Evolutionary conservation across 2,797 vertebrate genomes (phyloP), one percentile per base, ranked within the genome.

Genomic region (Lepidocolaptes lacrymiger): DNA sequence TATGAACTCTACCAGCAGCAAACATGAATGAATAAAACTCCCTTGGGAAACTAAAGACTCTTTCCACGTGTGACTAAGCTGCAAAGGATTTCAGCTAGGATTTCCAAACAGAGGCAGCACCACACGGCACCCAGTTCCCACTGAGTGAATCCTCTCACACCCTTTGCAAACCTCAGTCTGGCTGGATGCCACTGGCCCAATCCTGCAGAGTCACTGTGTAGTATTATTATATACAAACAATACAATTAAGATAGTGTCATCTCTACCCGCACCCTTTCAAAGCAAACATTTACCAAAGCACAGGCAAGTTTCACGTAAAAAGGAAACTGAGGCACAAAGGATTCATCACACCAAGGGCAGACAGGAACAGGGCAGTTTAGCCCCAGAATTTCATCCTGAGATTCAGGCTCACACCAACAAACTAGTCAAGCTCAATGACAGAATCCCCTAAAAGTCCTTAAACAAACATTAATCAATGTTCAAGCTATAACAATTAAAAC

Each of bases 1-100:
- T 71, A n/a, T 46, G 58, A 94, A 82, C 85, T 54, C 69, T 39
- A 32, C 69, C 30, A 73, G 73, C 55, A 95, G 63, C 82, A 85
- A 93, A 81, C 56, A 52, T 73, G 79, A 95, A 93, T 90, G 91
- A 92, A 67, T 52, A 75, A 64, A 91, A 56, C 73, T 92, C 91
- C 76, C 55, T 36, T 36, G 83, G 80, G 94, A 94, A 49, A 46
- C 34, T 26, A 28, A 58, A 64, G 24, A 88, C 2, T 27, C 39
- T 74, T 95, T 79, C 52, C n/a, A 23, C 20, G 10, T 68, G 46
- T 51, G 83, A 95, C 86, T 82, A 77, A 66, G 58, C 73, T 41
- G 67, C 32, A 75, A 88, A 86, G 82, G 6, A 73, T 54, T 90
- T 66, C 63, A 85, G 32, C 28, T 22, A 81, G 66, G 52, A 88